A percentile compares a stretch with the other conserved stretches of the same genome.
phyloP scores from a whole-genome alignment of 2,888 invertebrate genomes.

The Eurytoma californica region DNA sequence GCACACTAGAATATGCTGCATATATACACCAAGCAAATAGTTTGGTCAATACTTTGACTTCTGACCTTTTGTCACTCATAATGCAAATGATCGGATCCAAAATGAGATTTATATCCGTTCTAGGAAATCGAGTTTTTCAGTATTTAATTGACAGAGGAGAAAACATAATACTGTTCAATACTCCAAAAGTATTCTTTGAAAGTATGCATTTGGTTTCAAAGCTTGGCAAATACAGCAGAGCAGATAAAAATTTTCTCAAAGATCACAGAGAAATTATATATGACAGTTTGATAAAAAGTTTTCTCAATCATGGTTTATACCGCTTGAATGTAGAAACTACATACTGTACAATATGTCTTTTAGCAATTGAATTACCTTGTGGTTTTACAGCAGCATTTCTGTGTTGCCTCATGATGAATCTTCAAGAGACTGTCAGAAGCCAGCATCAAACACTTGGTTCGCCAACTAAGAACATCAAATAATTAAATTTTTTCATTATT shows the following conservation, averaged over 20 bases:
- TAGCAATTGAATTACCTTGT: slow-evolving; percentile 79
- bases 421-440: slow-evolving; percentile 76
- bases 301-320: slow-evolving; percentile 75
- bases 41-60: slow-evolving; percentile 75
- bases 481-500: too few relatives aligned
- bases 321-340: slow-evolving; percentile 77
- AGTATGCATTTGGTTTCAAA: slow-evolving; percentile 74
- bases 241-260: slow-evolving; percentile 77
- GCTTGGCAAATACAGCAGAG: slow-evolving; percentile 69
- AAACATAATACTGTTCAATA: slow-evolving; percentile 75
- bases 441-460: slow-evolving; percentile 29
- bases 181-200: slow-evolving; percentile 77
- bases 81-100: slow-evolving; percentile 76
- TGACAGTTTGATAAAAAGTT: slow-evolving; percentile 73
- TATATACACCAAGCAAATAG: slow-evolving; percentile 73
- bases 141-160: slow-evolving; percentile 78
- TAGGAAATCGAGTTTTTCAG: slow-evolving; percentile 78
- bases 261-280: slow-evolving; percentile 76
- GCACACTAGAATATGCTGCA: slow-evolving; percentile 77
- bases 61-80: slow-evolving; percentile 76
- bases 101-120: slow-evolving; percentile 75
- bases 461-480: background rate
- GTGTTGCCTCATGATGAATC: slow-evolving; percentile 79
- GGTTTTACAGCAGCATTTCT: slow-evolving; percentile 79
- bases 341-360: slow-evolving; percentile 77